These are phyloP conservation scores for Ophioderma brevispina DNA, from an alignment of 35 echinoderm and acorn worm species.

Conservation along the genomic window DNA sequence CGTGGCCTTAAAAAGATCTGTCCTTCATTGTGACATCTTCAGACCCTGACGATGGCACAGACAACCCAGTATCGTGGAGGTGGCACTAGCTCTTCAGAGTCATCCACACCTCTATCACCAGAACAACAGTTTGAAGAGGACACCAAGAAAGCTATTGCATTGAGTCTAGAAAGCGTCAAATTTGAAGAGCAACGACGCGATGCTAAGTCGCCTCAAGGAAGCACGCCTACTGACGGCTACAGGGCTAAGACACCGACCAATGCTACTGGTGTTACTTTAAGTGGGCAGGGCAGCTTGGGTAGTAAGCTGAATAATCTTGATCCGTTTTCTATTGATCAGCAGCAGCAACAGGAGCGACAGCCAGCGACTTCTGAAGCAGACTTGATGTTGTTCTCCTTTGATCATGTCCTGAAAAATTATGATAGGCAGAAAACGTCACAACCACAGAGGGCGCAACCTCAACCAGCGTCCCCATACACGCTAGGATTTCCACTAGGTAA, in stretches of 20 bases:
- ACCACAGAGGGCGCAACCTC: conserved; percentile 7
- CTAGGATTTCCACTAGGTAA: background rate
- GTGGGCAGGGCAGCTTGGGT: background rate
- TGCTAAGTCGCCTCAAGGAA: background rate
- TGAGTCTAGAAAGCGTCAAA: conserved; percentile 65
- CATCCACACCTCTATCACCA: background rate
- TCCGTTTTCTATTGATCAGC: background rate
- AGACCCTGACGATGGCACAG: background rate
- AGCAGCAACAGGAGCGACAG: background rate
- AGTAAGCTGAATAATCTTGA: background rate
- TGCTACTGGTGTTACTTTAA: background rate
- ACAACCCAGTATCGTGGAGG: background rate
- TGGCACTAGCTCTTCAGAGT: background rate
- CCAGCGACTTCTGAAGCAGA: conserved; percentile 33
- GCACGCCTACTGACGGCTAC: background rate
- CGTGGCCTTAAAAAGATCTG: too few species aligned
- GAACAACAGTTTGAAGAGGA: conserved; percentile 67
- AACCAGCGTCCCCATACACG: background rate
- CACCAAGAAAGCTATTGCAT: conserved; percentile 54
- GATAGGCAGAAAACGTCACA: conserved; percentile 3
- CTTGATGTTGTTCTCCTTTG: conserved; percentile 86
- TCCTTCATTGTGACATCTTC: too few species aligned
- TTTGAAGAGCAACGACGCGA: conserved; percentile 41
- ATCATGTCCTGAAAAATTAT: conserved; percentile 87
- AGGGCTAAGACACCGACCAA: background rate